Evolutionary conservation across 2,888 invertebrate species (phyloP), one percentile per base, ranked within the genome.

Genomic region (Ochropleura plecta): DNA sequence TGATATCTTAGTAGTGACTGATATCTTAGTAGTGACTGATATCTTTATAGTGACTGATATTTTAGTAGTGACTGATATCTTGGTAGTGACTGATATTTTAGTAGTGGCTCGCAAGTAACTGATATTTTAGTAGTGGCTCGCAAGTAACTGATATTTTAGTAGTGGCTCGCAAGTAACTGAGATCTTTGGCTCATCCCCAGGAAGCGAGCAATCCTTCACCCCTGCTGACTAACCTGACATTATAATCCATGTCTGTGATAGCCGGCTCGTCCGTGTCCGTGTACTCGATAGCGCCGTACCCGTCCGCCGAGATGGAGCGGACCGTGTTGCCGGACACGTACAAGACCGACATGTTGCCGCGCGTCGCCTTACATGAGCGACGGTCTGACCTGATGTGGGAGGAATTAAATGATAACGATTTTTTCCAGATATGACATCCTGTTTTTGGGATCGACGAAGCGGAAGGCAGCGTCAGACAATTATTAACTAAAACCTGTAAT

Each of bases 321-420:
- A 98, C 97, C 48, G 97, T 96, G 90, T 97, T 97, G 20, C 96
- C 96, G 0, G 96, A 94, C 42, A 96, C 93, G 90, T 97, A 97
- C 3, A 97, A 86, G 0, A 97, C 86, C 0, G 97, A 94, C 92
- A 97, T 95, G 18, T 96, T 94, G 9, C 96, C 95, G 71, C 97
- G 97, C 0, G 95, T 90, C 3, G 98, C 97, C 91, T 98, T 98
- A 92, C 98, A 98, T 0, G 97, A 97, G 20, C 95, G 96, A 65
- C 97, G 97, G 90, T 98, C 97, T 0, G 95, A 89, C 70, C 97
- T 97, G 86, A 16, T 40, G 16, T 4, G 14, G 8, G 30, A 55
- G 12, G 20, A 59, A 59, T 16, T 16, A 59, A 8, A 57, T 10
- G 6, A 30, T 2, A 30, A 30, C 30, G 30, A 2, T 30, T 30